Base-by-base conservation (phyloP, 2,113 vertebrate genomes). In the Piaya cayana region DNA sequence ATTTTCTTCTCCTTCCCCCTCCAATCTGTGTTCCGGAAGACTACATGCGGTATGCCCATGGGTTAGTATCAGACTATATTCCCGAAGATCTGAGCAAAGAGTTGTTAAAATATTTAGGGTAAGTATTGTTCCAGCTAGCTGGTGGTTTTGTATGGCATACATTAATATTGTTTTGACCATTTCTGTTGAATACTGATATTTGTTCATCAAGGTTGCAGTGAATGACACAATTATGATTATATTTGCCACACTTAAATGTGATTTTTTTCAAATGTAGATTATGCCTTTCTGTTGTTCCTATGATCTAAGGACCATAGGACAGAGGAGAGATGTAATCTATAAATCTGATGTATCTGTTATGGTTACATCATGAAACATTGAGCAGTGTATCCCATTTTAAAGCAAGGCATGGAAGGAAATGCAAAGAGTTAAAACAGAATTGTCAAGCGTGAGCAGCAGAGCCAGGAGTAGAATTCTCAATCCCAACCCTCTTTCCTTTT, bases 51-150 rank as follows among this genome's bases (percentile, higher is more conserved):
- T 99, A 99, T 56, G 99, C 99, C 64, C 98, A 99, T 83, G 99
- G 99, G 47, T 98, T 99, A 84, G 97, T 99, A 96, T 99, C 99
- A 9, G 99, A 99, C 86, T 99, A 99, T 93, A 97, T 99, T 97
- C 95, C 97, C 89, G 98, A 98, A 96, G 98, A 99, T 80, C 94
- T 99, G 92, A 99, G 98, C 97, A 98, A 97, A 90, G 98, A 98
- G n/a, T 97, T 99, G 52, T 97, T 98, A 75, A 98, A 97, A 76
- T 98, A 98, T 93, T 96, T 99, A 95, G 95, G 98, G 99, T 99
- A 97, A 97, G 99, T 98, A 74, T 65, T 59, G 22, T 85, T 92
- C 52, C 26, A 62, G 22, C 12, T 88, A 68, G 37, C 25, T 32
- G 19, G 23, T 34, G 49, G 21, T 81, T 67, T 68, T 90, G 9